Percentiles rank a stretch among this genome's conserved stretches.
Conservation (phyloP, 2,797 vertebrate genomes). For the Acrocephalus scirpaceus region DNA sequence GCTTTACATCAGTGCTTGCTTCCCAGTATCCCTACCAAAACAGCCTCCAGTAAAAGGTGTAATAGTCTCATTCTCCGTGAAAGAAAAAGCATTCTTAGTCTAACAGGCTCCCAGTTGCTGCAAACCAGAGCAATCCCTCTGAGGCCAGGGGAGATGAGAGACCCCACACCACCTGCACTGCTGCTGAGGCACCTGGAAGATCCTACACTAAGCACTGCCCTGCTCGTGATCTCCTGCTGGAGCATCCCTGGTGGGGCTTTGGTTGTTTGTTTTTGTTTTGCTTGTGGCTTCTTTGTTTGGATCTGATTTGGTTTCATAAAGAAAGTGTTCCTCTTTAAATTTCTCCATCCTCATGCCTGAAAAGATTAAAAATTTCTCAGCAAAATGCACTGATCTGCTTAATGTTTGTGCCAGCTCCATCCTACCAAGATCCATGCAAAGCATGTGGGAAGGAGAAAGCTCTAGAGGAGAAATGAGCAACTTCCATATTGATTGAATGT, state of each 20-base stretch:
- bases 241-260: background rate
- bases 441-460: background rate
- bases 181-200: background rate
- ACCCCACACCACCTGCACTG: background rate
- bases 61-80: fast-evolving
- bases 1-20: fast-evolving
- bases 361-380: background rate
- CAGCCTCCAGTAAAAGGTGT: background rate
- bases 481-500: background rate
- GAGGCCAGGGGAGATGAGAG: background rate
- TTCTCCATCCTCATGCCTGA: background rate
- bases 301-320: background rate
- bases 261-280: background rate
- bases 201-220: background rate
- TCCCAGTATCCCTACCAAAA: background rate
- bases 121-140: background rate
- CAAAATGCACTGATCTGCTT: background rate
- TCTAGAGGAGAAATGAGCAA: background rate
- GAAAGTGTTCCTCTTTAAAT: background rate
- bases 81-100: background rate
- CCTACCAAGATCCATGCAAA: background rate
- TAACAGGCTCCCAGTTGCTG: fast-evolving
- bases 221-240: background rate
- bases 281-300: background rate
- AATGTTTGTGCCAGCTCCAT: background rate